phyloP scores from a whole-genome alignment of 2,113 vertebrate genomes.

The Aix galericulata region DNA sequence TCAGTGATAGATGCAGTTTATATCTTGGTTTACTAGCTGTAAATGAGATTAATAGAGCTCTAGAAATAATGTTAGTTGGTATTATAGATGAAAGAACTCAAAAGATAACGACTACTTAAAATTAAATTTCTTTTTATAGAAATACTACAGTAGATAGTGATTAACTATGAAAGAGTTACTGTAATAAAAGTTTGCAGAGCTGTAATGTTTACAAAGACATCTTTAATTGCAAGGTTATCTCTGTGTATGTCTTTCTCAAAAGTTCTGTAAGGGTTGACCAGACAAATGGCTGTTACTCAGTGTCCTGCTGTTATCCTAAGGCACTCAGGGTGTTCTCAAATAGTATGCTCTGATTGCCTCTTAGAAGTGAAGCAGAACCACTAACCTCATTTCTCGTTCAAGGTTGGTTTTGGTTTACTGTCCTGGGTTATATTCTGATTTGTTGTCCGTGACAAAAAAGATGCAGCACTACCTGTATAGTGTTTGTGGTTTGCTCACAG shows the following conservation, averaged over 20 bases:
- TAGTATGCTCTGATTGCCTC: conserved; percentile 52
- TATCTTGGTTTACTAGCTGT: conserved; percentile 40
- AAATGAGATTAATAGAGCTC: conserved; percentile 40
- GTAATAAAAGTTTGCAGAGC: conserved; percentile 14
- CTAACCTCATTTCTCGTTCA: conserved; percentile 64
- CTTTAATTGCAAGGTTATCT: conserved; percentile 55
- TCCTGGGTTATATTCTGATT: conserved; percentile 44
- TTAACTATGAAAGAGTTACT: background rate
- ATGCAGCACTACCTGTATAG: background rate
- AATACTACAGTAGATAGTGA: background rate
- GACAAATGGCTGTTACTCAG: conserved; percentile 8
- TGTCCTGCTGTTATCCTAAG: conserved; percentile 42
- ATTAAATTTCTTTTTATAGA: conserved; percentile 5
- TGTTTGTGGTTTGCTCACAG: background rate
- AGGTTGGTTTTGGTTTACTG: conserved; percentile 45
- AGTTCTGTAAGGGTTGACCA: background rate
- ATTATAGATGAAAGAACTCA: conserved; percentile 45
- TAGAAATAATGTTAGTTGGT: conserved; percentile 16
- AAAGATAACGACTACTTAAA: conserved; percentile 42
- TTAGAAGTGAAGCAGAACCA: conserved; percentile 25
- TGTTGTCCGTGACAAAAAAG: conserved; percentile 43
- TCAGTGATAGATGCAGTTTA: background rate
- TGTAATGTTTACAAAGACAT: conserved; percentile 26
- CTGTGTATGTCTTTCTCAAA: background rate
- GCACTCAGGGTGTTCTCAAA: conserved; percentile 11